phyloP scores from a whole-genome alignment of 1,140 invertebrate species.

The Dreissena polymorpha region DNA sequence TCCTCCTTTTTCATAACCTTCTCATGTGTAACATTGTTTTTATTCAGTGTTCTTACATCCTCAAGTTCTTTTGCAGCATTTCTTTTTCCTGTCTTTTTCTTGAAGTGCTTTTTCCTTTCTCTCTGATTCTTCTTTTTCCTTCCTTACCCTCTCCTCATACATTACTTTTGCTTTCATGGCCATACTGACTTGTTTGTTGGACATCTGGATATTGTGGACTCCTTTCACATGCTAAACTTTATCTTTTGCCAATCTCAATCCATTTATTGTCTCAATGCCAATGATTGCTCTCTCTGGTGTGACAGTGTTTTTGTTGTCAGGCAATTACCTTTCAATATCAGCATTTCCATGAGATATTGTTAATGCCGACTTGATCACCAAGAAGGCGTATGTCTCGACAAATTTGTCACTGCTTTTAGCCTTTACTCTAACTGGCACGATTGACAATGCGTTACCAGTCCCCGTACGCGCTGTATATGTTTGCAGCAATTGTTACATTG shows the following conservation, averaged over 20 bases:
- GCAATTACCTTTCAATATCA: not conserved
- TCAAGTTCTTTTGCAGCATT: slow-evolving; percentile 26
- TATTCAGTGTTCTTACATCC: not conserved
- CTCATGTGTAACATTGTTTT: not conserved
- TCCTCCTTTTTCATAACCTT: slow-evolving; percentile 7
- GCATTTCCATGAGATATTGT: slow-evolving; percentile 6
- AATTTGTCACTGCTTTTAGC: too few relatives aligned
- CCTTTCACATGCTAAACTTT: not conserved
- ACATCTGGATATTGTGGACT: slow-evolving; percentile 29
- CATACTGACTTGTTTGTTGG: slow-evolving; percentile 22
- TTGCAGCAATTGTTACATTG: too few relatives aligned
- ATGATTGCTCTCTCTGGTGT: too few relatives aligned
- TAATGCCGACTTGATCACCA: not conserved
- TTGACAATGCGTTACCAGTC: too few relatives aligned
- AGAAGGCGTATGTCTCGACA: too few relatives aligned
- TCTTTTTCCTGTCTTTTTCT: slow-evolving; percentile 27
- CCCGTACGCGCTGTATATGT: too few relatives aligned
- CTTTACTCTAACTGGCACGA: too few relatives aligned
- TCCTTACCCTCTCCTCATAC: too few relatives aligned
- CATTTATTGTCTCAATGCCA: too few relatives aligned
- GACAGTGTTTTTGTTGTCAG: slow-evolving; percentile 7
- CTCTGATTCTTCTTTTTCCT: too few relatives aligned
- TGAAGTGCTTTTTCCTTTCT: too few relatives aligned
- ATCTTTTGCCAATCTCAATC: too few relatives aligned
- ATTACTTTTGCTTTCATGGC: slow-evolving; percentile 19